Percentiles rank a stretch among this genome's conserved stretches.
phyloP scores from a whole-genome alignment of 2,113 vertebrate genomes.

The Myrmecobius fasciatus region DNA sequence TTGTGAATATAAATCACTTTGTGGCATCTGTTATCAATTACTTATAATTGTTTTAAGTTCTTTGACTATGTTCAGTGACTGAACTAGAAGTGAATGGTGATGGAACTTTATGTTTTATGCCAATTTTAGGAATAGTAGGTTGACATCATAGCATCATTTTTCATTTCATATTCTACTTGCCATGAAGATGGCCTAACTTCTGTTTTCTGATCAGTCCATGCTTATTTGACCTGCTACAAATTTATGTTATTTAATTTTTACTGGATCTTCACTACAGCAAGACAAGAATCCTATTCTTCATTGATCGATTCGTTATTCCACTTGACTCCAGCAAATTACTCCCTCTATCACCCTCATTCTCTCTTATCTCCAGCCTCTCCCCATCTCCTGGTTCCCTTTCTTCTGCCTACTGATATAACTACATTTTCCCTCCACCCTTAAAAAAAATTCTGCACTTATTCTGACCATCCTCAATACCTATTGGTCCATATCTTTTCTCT shows the following conservation, averaged over 20 bases:
- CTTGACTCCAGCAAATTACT: neutral
- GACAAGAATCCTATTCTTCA: neutral
- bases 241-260: neutral
- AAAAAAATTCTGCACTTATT: neutral
- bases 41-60: neutral
- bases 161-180: slow-evolving; percentile 35
- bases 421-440: neutral
- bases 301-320: neutral
- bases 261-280: neutral
- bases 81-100: neutral
- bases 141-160: slow-evolving; percentile 8
- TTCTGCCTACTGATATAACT: neutral
- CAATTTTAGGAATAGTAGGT: neutral
- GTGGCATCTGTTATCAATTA: neutral
- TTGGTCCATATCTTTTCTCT: neutral
- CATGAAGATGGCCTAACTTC: neutral
- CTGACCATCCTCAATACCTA: neutral
- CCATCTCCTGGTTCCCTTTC: neutral
- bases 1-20: neutral
- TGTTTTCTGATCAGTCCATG: neutral
- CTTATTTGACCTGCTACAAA: neutral
- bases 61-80: neutral
- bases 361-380: neutral
- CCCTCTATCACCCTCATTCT: neutral
- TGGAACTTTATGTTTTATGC: neutral